phyloP scores from a whole-genome alignment of 2,113 vertebrate species.

The Datnioides undecimradiatus region DNA sequence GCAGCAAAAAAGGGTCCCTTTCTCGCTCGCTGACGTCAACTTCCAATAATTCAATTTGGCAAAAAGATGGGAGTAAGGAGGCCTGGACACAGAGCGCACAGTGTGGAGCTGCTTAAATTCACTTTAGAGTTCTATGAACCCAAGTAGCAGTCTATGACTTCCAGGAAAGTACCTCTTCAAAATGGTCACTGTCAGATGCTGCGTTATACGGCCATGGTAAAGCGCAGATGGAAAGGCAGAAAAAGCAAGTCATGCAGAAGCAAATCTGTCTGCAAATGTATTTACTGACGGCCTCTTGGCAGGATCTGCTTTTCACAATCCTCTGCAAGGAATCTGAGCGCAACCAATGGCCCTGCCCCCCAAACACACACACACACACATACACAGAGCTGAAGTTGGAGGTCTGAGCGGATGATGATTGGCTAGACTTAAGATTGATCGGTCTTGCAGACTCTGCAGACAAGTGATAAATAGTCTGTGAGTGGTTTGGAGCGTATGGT shows the following conservation, averaged over 20 bases:
- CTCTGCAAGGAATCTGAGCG: slow-evolving; percentile 60
- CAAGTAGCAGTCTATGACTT: slow-evolving; percentile 35
- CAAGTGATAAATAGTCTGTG: slow-evolving; percentile 42
- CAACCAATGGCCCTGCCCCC: slow-evolving; percentile 5
- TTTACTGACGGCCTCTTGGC: slow-evolving; percentile 71
- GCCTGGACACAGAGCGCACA: slow-evolving; percentile 60
- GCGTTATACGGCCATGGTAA: slow-evolving; percentile 42
- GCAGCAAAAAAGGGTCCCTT: slow-evolving; percentile 55
- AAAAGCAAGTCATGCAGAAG: slow-evolving; percentile 63
- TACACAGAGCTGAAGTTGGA: slow-evolving; percentile 37
- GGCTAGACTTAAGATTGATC: slow-evolving; percentile 47
- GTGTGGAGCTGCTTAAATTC: slow-evolving; percentile 67
- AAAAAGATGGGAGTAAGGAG: slow-evolving; percentile 36
- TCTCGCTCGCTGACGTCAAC: slow-evolving; percentile 72
- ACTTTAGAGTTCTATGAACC: slow-evolving; percentile 55
- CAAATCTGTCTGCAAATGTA: slow-evolving; percentile 76
- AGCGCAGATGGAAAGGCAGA: slow-evolving; percentile 53
- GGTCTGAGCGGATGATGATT: slow-evolving; percentile 32
- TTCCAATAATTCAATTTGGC: slow-evolving; percentile 76
- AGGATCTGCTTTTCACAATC: slow-evolving; percentile 62
- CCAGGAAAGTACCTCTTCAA: slow-evolving; percentile 51
- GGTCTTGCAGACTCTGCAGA: slow-evolving; percentile 30
- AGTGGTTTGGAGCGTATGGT: slow-evolving; percentile 19
- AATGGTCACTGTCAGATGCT: slow-evolving; percentile 57
- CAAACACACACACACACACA: slow-evolving; percentile 13